Evolutionary conservation across 1,140 invertebrate species (phyloP), one percentile per base, ranked within the genome.

Genomic region (Drosophila setifemur): DNA sequence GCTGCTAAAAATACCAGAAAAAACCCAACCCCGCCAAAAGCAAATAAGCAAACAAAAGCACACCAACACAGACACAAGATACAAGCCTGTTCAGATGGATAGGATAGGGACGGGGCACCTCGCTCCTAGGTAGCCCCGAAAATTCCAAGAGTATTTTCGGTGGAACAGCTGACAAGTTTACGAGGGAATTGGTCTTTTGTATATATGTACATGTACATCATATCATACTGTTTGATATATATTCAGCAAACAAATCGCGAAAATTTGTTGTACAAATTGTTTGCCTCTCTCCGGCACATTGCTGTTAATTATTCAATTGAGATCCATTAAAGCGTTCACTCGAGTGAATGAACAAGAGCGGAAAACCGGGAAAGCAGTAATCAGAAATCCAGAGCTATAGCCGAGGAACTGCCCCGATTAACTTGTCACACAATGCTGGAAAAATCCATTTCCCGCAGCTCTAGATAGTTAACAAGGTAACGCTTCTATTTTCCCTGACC

Each of bases 241-340:
- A 39, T 61, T 78, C 58, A 61, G 64, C 55, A 73, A 77, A 49
- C 73, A 83, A 82, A 77, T 78, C 69, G 73, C 73, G 69, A 63
- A 83, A 83, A 83, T 83, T 83, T 78, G 64, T 74, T 85, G 21
- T 53, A 78, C 79, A 83, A 83, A 82, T 77, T 83, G 73, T 55
- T 53, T 40, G 21, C 26, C 64, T 57, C 19, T 63, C 64, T 57
- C 19, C 55, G 60, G 68, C 77, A 83, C 67, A 6, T 78, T 69
- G 78, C 48, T 77, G 81, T 86, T 86, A 86, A 86, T 86, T 86
- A 86, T 86, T 86, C 81, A 86, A 86, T 86, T 86, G 81, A 86
- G 78, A 86, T 86, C 68, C 54, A 86, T 86, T 86, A 86, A 76
- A 69, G 75, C 60, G 53, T n/a, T n/a, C n/a, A n/a, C 23, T 54